These are phyloP conservation scores for Dendrolimus punctatus DNA, from an alignment of 1,140 invertebrate genomes.

Conservation along the genomic window DNA sequence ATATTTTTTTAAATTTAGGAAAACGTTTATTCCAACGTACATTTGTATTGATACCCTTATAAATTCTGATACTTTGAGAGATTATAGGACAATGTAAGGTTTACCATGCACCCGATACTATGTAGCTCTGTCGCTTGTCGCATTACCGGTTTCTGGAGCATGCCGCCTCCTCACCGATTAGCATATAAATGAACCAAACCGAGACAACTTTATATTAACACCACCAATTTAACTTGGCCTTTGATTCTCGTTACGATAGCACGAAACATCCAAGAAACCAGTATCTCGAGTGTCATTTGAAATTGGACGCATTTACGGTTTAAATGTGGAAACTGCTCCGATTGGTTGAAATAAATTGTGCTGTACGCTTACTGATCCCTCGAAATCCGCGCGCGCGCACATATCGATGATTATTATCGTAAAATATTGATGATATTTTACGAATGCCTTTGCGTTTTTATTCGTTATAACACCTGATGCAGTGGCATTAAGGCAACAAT, in stretches of 20 bases:
- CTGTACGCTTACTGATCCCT: conserved; percentile 14
- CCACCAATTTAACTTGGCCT: conserved; percentile 28
- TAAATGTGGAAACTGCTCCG: conserved; percentile 31
- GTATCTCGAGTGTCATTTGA: conserved; percentile 15
- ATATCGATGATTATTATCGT: conserved; percentile 30
- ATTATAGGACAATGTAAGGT: conserved; percentile 32
- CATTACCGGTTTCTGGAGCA: conserved; percentile 45
- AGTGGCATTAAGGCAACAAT: conserved; percentile 47
- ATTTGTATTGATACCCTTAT: conserved; percentile 11
- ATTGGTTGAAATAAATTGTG: conserved; percentile 23
- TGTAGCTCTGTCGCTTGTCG: not conserved
- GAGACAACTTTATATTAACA: conserved; percentile 61
- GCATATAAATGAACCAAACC: conserved; percentile 64
- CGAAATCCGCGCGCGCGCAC: conserved; percentile 18
- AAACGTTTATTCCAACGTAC: not conserved
- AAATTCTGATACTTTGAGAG: conserved; percentile 7
- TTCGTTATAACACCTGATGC: conserved; percentile 42
- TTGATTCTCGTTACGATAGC: conserved; percentile 10
- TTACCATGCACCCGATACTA: conserved; percentile 18
- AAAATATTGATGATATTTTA: conserved; percentile 52
- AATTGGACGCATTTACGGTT: conserved; percentile 27
- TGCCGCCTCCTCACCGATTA: conserved; percentile 52
- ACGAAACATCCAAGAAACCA: conserved; percentile 5
- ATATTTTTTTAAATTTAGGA: too few species aligned
- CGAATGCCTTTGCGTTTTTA: conserved; percentile 23